These are phyloP conservation scores for Eurystomus gularis DNA, from an alignment of 2,113 vertebrate species.

Conservation along the genomic window DNA sequence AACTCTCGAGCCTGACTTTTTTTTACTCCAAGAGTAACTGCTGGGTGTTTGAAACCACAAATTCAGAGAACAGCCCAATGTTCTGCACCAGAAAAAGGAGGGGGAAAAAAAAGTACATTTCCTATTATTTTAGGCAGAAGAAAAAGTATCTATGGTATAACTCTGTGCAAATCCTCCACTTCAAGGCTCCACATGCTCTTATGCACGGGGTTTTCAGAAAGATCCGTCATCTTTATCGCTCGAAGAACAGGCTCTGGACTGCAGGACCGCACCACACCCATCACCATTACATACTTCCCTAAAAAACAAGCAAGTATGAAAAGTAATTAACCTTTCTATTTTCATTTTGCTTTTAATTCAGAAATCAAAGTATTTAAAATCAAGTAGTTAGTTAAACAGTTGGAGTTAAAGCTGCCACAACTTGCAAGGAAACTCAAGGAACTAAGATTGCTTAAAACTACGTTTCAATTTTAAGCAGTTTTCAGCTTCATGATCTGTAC, in stretches of 20 bases:
- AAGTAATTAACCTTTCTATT: background rate
- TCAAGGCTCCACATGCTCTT: slow-evolving; percentile 87
- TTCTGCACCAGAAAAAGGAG: background rate
- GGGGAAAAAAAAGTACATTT: background rate
- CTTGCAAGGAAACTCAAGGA: background rate
- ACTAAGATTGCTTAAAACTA: background rate
- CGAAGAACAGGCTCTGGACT: slow-evolving; percentile 86
- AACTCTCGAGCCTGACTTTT: background rate
- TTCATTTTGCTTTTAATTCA: background rate
- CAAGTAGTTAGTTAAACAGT: background rate
- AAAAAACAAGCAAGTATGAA: background rate
- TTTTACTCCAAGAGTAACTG: background rate
- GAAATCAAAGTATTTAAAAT: background rate
- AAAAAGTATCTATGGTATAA: slow-evolving; percentile 63
- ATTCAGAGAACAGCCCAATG: background rate
- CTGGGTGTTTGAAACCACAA: background rate
- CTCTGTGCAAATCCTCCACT: slow-evolving; percentile 89
- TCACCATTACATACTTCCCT: slow-evolving; percentile 96
- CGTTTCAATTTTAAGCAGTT: too few relatives aligned
- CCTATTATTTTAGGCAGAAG: background rate
- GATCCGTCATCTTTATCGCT: slow-evolving; percentile 91
- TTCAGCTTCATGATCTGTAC: background rate
- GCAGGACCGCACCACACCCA: slow-evolving; percentile 83
- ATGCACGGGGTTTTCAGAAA: slow-evolving; percentile 83
- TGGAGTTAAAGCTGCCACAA: background rate